Evolutionary conservation across 2,113 vertebrate genomes (phyloP).

Genomic region (Neodon shergylaensis): DNA sequence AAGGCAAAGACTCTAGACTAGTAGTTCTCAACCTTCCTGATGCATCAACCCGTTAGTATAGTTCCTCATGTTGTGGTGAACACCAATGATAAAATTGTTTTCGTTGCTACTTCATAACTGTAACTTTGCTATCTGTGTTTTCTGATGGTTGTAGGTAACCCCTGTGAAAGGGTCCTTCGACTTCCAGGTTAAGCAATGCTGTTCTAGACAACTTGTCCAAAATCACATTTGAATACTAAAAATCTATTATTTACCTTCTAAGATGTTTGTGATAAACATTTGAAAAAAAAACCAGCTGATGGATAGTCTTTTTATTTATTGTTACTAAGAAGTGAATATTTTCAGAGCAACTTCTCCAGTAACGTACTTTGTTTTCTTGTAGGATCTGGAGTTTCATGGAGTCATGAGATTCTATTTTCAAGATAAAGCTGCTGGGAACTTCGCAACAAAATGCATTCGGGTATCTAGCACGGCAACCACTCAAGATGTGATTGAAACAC

Average conservation of each 20-base stretch:
- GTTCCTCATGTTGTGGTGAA: not conserved
- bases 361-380: slow-evolving; percentile 66
- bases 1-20: not conserved
- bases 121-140: not conserved
- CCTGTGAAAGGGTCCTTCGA: not conserved
- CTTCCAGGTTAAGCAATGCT: not conserved
- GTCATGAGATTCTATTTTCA: slow-evolving; percentile 99
- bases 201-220: not conserved
- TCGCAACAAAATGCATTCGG: slow-evolving; percentile 98
- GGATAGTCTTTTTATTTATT: not conserved
- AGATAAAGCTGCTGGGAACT: slow-evolving; percentile 98
- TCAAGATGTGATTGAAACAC: slow-evolving; percentile 98
- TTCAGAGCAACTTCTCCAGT: not conserved
- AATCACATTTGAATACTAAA: not conserved
- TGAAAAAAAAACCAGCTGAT: not conserved
- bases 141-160: not conserved
- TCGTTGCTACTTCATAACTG: not conserved
- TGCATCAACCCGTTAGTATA: not conserved
- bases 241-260: not conserved
- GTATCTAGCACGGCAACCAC: slow-evolving; percentile 99
- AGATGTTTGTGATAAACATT: not conserved
- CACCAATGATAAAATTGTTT: not conserved
- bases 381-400: slow-evolving; percentile 99
- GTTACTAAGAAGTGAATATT: not conserved
- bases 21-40: not conserved